Percentiles rank a stretch among this genome's conserved stretches.
These are phyloP conservation scores for Pseudotriccus pelzelni DNA, from an alignment of 2,797 vertebrate species.

Conservation along the genomic window DNA sequence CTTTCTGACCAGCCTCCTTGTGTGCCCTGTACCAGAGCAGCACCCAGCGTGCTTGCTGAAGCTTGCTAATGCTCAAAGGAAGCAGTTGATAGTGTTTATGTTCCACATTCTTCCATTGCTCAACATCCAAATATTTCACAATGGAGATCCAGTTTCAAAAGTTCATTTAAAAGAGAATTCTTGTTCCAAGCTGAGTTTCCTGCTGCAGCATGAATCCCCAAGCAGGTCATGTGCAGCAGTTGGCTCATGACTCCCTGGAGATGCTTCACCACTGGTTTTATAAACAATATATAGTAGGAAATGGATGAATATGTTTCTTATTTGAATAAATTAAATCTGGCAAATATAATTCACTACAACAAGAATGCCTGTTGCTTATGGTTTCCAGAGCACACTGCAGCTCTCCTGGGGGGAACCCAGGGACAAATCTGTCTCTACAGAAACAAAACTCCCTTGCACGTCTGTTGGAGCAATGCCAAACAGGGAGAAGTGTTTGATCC, in stretches of 20 bases:
- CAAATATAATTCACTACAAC: neutral
- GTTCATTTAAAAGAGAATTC: conserved; percentile 47
- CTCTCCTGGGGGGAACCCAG: neutral
- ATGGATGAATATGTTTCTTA: conserved; percentile 18
- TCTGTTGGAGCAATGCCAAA: neutral
- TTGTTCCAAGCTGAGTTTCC: conserved; percentile 43
- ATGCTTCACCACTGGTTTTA: neutral
- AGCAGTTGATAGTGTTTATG: conserved; percentile 11
- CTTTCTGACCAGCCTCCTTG: neutral
- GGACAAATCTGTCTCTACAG: neutral
- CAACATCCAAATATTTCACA: conserved; percentile 59
- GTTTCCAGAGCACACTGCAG: conserved; percentile 2
- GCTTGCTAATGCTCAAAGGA: neutral
- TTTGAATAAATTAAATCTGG: conserved; percentile 42
- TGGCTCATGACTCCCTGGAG: conserved; percentile 29
- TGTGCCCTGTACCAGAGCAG: neutral
- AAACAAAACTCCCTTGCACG: neutral
- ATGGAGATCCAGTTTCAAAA: conserved; percentile 53
- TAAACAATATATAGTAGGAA: conserved; percentile 14
- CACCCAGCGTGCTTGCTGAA: conserved; percentile 14
- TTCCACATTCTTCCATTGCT: conserved; percentile 59
- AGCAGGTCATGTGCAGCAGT: neutral
- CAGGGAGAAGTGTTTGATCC: neutral
- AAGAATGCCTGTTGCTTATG: neutral
- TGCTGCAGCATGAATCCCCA: conserved; percentile 52